Evolutionary conservation across 2,113 vertebrate genomes (phyloP), one percentile per base, ranked within the genome.

Genomic region (Seriola aureovittata): DNA sequence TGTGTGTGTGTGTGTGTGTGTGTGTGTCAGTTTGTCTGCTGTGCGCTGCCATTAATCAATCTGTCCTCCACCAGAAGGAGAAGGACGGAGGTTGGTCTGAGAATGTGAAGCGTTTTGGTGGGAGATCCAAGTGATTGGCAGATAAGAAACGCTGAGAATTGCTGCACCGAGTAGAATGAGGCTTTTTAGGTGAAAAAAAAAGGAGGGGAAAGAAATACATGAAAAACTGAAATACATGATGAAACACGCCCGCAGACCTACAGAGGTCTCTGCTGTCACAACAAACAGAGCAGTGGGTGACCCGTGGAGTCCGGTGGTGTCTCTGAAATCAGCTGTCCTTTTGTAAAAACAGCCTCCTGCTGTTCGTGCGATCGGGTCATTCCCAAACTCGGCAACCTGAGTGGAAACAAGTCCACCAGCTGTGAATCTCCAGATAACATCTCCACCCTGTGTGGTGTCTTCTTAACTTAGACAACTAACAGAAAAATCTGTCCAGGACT

Each of bases 221-320:
- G 40, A 10, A 42, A 42, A 9, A 42, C 10, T 7, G 38, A 38
- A 38, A 42, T 42, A 52, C 32, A 42, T n/a, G 63, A 21, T 16
- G 71, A 46, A 12, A 48, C 74, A 52, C 65, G 65, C 42, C 57
- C 55, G 50, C 9, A 44, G 11, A 75, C 54, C 16, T 58, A 40
- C 46, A 65, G 40, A 74, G 67, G 76, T 75, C 59, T 71, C 80
- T 83, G 74, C 82, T 88, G 89, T 85, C 82, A 91, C 81, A 90
- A 84, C 85, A 89, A 87, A 83, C 78, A 82, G 80, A 82, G 69
- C 17, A 16, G n/a, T 11, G 63, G 59, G 68, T 66, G 67, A 83
- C 83, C 76, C 2, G 17, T 0, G 8, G 62, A 70, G 73, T 60
- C 5, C 0, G 59, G 72, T 52, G 55, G 71, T 44, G 4, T 79